These are phyloP conservation scores for Orthosia gothica DNA, from an alignment of 2,888 invertebrate species.

Conservation along the genomic window DNA sequence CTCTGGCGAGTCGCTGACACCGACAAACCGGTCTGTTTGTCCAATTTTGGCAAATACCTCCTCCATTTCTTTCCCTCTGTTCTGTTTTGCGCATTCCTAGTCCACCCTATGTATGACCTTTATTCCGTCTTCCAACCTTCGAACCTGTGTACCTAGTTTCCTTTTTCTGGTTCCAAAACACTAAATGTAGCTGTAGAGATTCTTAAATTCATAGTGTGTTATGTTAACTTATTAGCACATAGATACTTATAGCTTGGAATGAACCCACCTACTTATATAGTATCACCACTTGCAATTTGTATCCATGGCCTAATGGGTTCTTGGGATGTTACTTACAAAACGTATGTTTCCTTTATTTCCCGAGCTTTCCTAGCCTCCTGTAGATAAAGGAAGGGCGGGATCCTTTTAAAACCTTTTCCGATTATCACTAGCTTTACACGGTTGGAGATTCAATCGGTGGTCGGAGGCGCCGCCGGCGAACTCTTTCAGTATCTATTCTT, in stretches of 20 bases:
- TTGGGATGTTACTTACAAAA: constrained; percentile 57
- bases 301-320: constrained; percentile 43
- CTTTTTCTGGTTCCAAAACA: no score
- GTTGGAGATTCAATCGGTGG: constrained; percentile 42
- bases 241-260: background rate
- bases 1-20: no score
- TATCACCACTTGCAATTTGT: constrained; percentile 51
- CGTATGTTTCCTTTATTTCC: constrained; percentile 56
- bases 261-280: background rate
- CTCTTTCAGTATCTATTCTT: constrained; percentile 15
- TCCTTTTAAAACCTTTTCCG: constrained; percentile 62
- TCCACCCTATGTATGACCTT: no score
- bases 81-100: no score
- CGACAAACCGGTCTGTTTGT: no score
- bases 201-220: background rate
- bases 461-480: constrained; percentile 12
- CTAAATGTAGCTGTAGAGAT: background rate
- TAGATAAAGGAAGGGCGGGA: constrained; percentile 50
- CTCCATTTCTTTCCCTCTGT: no score
- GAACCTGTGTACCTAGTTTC: no score
- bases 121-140: no score
- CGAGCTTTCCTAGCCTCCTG: constrained; percentile 37
- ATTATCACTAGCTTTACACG: constrained; percentile 57
- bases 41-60: no score
- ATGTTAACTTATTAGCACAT: background rate